These are phyloP conservation scores for Eumerus sabulonum DNA, from an alignment of 2,888 invertebrate genomes.

Conservation along the genomic window DNA sequence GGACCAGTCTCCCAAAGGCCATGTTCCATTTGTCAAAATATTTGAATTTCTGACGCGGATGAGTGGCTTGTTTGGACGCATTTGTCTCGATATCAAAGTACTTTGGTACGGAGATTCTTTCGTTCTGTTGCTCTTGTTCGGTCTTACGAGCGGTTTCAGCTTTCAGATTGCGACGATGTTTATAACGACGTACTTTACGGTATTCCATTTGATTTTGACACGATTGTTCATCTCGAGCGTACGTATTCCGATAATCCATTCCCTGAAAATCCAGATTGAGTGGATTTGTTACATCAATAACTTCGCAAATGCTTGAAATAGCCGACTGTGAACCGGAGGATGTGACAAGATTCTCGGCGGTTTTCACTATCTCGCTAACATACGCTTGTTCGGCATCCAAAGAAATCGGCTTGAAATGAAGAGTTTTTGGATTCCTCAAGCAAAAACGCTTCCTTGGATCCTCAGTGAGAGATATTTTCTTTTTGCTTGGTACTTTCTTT, in stretches of 20 bases:
- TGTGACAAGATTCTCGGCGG: constrained; percentile 74
- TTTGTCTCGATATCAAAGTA: constrained; percentile 63
- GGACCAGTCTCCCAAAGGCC: constrained; percentile 71
- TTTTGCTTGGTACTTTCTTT: constrained; percentile 70
- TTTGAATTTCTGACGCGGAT: background rate
- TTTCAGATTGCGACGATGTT: constrained; percentile 73
- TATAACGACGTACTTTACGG: constrained; percentile 73
- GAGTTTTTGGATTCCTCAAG: constrained; percentile 73
- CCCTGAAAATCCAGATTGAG: constrained; percentile 76
- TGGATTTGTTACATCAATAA: constrained; percentile 76
- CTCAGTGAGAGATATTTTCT: constrained; percentile 75
- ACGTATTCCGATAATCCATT: constrained; percentile 76
- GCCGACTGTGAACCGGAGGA: constrained; percentile 72
- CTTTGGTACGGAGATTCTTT: constrained; percentile 72
- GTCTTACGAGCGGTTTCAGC: constrained; percentile 70
- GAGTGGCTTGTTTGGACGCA: background rate
- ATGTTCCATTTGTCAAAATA: background rate
- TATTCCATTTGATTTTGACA: constrained; percentile 74
- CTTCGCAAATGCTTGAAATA: constrained; percentile 74
- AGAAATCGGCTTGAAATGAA: constrained; percentile 71
- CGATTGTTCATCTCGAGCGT: constrained; percentile 75
- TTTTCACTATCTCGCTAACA: constrained; percentile 73
- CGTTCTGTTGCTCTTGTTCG: constrained; percentile 71
- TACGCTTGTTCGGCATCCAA: constrained; percentile 69
- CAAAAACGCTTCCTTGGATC: constrained; percentile 75